Percentiles rank a stretch among this genome's conserved stretches.
Conservation (phyloP, 2,888 invertebrate species). For the Acronicta alni region DNA sequence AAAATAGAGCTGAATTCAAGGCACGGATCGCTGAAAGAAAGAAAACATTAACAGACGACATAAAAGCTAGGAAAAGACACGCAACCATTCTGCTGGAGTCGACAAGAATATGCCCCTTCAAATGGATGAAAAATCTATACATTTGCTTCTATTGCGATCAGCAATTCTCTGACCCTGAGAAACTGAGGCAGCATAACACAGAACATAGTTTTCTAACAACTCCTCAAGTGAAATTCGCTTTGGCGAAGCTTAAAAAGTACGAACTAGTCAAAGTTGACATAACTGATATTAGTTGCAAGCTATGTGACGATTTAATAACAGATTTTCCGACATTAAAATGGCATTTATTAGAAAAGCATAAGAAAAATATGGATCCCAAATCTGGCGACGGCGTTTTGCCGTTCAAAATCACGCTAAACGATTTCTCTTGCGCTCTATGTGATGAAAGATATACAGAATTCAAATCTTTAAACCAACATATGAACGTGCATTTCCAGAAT, state of each 20-base stretch:
- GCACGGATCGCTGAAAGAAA: slow-evolving; percentile 48
- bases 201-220: slow-evolving; percentile 62
- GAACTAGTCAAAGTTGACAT: slow-evolving; percentile 81
- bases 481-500: slow-evolving; percentile 84
- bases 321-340: slow-evolving; percentile 69
- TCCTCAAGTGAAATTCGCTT: slow-evolving; percentile 64
- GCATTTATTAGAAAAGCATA: slow-evolving; percentile 74
- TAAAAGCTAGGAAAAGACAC: slow-evolving; percentile 71
- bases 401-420: slow-evolving; percentile 70
- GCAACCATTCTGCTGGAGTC: slow-evolving; percentile 72
- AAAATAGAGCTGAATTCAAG: slow-evolving; percentile 45
- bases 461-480: slow-evolving; percentile 82
- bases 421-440: slow-evolving; percentile 77
- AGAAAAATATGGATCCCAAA: slow-evolving; percentile 67
- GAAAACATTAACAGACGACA: slow-evolving; percentile 63
- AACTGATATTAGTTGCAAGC: slow-evolving; percentile 73
- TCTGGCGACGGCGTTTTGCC: slow-evolving; percentile 76
- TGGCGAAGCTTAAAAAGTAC: slow-evolving; percentile 74
- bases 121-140: slow-evolving; percentile 80
- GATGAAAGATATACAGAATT: slow-evolving; percentile 73
- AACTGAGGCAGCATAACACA: slow-evolving; percentile 68
- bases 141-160: slow-evolving; percentile 80
- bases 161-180: slow-evolving; percentile 71
- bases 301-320: slow-evolving; percentile 67
- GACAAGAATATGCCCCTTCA: slow-evolving; percentile 80